Conservation (phyloP, 2,888 invertebrate genomes). For the Campoplex nolae region DNA sequence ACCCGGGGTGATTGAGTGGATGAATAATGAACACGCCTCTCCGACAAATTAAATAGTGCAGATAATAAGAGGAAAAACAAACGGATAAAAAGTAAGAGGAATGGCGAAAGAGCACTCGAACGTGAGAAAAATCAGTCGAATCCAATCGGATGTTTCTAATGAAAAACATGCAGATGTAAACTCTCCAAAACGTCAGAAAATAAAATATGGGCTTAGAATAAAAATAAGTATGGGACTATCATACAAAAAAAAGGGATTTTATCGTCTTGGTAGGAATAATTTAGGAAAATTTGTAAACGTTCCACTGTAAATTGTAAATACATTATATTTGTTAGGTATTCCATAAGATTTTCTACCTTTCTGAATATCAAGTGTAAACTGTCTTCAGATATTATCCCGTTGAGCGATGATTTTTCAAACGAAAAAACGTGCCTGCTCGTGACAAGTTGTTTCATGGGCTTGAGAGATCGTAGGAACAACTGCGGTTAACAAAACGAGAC, state of each 20-base stretch:
- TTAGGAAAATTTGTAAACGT: no score
- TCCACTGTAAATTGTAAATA: neutral
- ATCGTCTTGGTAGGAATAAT: neutral
- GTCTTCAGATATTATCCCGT: neutral
- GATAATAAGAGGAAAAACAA: conserved; percentile 19
- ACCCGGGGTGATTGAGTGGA: conserved; percentile 40
- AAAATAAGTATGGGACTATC: neutral
- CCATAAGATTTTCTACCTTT: neutral
- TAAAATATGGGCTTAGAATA: neutral
- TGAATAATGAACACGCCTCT: conserved; percentile 29
- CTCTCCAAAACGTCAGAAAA: neutral
- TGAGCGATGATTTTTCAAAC: neutral
- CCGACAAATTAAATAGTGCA: conserved; percentile 9
- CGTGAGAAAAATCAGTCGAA: neutral
- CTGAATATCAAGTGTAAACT: neutral
- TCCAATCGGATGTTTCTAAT: neutral
- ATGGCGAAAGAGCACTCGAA: neutral
- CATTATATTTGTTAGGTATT: neutral
- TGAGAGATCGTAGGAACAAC: conserved; percentile 10
- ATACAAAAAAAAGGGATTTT: no score
- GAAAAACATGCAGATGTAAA: neutral
- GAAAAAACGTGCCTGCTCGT: neutral
- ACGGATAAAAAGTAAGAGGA: neutral
- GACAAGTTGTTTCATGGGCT: conserved; percentile 6
- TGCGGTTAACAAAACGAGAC: conserved; percentile 34